Percentiles rank a stretch among this genome's conserved stretches.
phyloP scores from a whole-genome alignment of 1,140 invertebrate species.

The Macrotrachela quadricornifera region DNA sequence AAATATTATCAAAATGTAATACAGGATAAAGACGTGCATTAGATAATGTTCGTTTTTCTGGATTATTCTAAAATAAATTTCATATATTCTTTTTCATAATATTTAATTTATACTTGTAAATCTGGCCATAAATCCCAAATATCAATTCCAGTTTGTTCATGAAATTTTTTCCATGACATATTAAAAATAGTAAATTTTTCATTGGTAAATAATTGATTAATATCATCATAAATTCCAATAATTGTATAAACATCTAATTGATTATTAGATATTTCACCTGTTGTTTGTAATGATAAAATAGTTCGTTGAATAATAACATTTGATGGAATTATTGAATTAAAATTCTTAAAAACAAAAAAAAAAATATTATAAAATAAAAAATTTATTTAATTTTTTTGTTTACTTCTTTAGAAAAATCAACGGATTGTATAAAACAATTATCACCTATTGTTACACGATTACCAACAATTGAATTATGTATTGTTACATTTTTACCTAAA shows the following conservation, averaged over 20 bases:
- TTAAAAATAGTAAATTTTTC: constrained; percentile 12
- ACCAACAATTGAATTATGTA: too few species aligned
- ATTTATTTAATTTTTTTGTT: background rate
- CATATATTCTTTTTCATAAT: too few species aligned
- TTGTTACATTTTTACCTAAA: too few species aligned
- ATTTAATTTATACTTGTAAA: too few species aligned
- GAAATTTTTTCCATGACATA: constrained; percentile 21
- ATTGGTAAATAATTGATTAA: constrained; percentile 18
- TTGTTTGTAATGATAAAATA: too few species aligned
- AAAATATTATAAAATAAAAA: background rate
- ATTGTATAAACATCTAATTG: background rate
- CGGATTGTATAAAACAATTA: too few species aligned
- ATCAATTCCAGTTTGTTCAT: constrained; percentile 21
- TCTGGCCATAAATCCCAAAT: constrained; percentile 25
- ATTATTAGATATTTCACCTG: background rate
- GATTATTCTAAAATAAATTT: background rate
- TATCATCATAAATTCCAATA: constrained; percentile 5
- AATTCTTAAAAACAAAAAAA: background rate
- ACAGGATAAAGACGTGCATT: constrained; percentile 27
- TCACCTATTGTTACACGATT: too few species aligned
- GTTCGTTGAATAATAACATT: background rate
- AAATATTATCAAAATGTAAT: constrained; percentile 15
- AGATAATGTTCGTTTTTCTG: constrained; percentile 4
- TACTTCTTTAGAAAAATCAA: too few species aligned
- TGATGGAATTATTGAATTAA: background rate